Conservation (phyloP, 2,113 vertebrate genomes). For the Syrmaticus mikado region DNA sequence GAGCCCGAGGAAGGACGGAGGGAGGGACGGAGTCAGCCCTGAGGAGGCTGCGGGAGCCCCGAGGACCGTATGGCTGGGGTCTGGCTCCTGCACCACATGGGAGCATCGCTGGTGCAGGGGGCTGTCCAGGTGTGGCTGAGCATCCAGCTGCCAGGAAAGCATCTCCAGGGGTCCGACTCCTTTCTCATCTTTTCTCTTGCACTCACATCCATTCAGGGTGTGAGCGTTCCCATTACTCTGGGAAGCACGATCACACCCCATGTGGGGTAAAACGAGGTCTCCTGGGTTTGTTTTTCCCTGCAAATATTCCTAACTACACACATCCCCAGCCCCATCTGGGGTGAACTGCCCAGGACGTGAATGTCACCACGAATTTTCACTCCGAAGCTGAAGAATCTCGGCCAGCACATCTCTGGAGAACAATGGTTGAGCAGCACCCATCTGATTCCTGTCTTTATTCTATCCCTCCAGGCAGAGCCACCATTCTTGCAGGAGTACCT, state of each 20-base stretch:
- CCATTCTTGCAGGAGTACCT: not conserved
- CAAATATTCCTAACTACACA: accelerated
- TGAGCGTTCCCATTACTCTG: too few species aligned
- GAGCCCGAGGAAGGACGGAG: not conserved
- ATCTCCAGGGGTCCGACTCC: accelerated
- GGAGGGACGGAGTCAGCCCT: not conserved
- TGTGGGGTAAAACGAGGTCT: not conserved
- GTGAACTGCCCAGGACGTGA: not conserved
- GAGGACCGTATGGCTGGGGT: not conserved
- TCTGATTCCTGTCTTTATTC: not conserved
- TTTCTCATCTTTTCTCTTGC: not conserved
- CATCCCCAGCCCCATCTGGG: not conserved
- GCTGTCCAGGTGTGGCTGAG: not conserved
- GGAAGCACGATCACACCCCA: not conserved
- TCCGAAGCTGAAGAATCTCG: not conserved
- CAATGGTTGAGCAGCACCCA: accelerated
- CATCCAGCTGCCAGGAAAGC: not conserved
- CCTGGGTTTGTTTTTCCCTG: not conserved
- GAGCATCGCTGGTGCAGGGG: not conserved
- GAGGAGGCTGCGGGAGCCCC: not conserved
- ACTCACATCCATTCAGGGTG: accelerated
- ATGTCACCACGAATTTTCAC: accelerated
- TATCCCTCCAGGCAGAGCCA: not conserved
- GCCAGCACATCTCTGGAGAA: not conserved
- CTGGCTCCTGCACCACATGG: not conserved